Conservation (phyloP, 2,888 invertebrate species). For the Trichacis sp. region DNA sequence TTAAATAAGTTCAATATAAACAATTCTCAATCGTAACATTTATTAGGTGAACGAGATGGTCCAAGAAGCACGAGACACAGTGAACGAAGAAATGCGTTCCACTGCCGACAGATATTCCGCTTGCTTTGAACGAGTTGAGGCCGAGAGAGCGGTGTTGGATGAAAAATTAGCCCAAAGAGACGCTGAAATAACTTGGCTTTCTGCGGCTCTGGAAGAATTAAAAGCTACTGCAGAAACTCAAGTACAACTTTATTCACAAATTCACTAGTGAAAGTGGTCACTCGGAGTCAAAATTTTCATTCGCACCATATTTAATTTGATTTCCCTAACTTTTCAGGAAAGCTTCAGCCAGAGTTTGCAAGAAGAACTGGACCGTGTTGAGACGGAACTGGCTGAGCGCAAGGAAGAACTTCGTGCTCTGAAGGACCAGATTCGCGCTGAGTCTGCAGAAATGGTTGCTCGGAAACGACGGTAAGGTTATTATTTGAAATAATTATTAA, state of each 20-base stretch:
- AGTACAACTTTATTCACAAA: too few relatives aligned
- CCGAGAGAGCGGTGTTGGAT: conserved; percentile 52
- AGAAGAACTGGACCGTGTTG: conserved; percentile 61
- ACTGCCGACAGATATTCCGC: conserved; percentile 51
- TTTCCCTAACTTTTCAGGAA: too few relatives aligned
- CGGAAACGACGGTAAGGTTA: conserved; percentile 57
- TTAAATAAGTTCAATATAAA: too few relatives aligned
- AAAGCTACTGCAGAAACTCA: conserved; percentile 61
- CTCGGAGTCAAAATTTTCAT: too few relatives aligned
- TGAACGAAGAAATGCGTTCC: conserved; percentile 56
- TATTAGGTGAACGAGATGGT: conserved; percentile 54
- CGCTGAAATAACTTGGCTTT: conserved; percentile 53
- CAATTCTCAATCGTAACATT: too few relatives aligned
- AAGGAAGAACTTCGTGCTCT: conserved; percentile 59
- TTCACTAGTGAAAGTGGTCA: too few relatives aligned
- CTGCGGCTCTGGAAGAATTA: conserved; percentile 55
- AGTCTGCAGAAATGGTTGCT: conserved; percentile 63
- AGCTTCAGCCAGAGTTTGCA: conserved; percentile 65
- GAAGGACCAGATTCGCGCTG: conserved; percentile 62
- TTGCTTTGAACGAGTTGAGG: conserved; percentile 51
- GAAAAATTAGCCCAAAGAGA: conserved; percentile 56
- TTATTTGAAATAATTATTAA: too few relatives aligned
- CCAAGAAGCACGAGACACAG: conserved; percentile 51
- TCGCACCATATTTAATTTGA: too few relatives aligned
- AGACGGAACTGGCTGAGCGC: conserved; percentile 61